Percentiles rank a stretch among this genome's conserved stretches.
Conservation (phyloP, 2,113 vertebrate species). For the Paracanthobrama guichenoti region DNA sequence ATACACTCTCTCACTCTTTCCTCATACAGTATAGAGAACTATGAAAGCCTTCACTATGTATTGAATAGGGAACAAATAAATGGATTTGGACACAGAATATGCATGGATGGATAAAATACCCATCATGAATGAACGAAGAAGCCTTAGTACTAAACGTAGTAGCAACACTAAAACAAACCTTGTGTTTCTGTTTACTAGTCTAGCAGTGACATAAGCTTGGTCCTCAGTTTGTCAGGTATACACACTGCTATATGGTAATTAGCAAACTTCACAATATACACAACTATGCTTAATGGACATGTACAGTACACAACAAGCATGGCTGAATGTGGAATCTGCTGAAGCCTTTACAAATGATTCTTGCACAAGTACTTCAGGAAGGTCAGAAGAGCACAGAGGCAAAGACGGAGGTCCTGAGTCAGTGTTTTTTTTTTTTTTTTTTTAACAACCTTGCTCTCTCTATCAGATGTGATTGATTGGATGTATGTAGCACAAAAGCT, state of each 20-base stretch:
- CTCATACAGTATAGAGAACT: neutral
- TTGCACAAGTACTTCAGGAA: neutral
- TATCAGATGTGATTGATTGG: slow-evolving; percentile 34
- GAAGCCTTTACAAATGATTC: slow-evolving; percentile 2
- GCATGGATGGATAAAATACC: neutral
- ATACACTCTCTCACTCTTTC: neutral
- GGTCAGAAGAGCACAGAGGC: neutral
- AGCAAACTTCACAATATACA: slow-evolving; percentile 15
- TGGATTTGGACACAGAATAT: neutral
- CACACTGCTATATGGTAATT: neutral
- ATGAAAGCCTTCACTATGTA: neutral
- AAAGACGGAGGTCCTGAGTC: slow-evolving; percentile 24
- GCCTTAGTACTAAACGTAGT: neutral
- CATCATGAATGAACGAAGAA: neutral
- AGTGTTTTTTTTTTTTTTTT: neutral
- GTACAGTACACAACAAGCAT: slow-evolving; percentile 18
- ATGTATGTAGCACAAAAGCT: slow-evolving; percentile 23
- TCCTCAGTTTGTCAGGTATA: neutral
- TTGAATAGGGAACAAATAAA: neutral
- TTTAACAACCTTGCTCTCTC: slow-evolving; percentile 12
- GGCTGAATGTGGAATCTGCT: slow-evolving; percentile 3
- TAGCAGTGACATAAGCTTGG: neutral
- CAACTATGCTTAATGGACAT: slow-evolving; percentile 9
- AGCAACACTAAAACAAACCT: neutral
- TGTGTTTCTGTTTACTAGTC: neutral